Percentiles rank a stretch among this genome's conserved stretches.
Conservation (phyloP, 2,888 invertebrate genomes). For the Caenorhabditis zanzibari region DNA sequence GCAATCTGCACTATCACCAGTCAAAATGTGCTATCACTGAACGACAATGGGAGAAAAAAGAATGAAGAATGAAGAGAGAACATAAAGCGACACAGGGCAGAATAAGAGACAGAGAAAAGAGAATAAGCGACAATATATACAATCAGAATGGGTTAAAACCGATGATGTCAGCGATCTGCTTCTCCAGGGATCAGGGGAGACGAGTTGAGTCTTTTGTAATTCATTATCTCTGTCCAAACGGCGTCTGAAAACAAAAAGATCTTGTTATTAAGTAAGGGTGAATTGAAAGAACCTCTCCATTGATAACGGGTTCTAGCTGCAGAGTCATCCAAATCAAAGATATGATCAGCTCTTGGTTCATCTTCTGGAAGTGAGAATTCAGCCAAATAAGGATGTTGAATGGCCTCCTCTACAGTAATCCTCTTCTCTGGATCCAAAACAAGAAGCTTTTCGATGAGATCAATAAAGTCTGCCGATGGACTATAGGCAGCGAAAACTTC, state of each 20-base stretch:
- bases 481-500: conserved; percentile 63
- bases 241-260: conserved; percentile 58
- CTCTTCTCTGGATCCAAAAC: conserved; percentile 80
- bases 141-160: conserved; percentile 23
- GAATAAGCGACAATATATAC: conserved; percentile 33
- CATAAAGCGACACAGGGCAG: conserved; percentile 45
- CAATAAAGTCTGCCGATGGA: conserved; percentile 71
- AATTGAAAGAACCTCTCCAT: conserved; percentile 74
- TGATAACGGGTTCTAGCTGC: conserved; percentile 67
- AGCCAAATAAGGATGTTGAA: conserved; percentile 77
- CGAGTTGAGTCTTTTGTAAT: conserved; percentile 65
- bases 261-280: neutral
- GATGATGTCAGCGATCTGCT: conserved; percentile 34
- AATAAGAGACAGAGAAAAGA: conserved; percentile 22
- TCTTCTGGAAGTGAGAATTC: conserved; percentile 75
- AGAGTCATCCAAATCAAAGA: conserved; percentile 76
- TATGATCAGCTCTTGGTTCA: conserved; percentile 76
- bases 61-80: conserved; percentile 22
- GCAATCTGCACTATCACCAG: conserved; percentile 57
- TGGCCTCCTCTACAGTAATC: conserved; percentile 69
- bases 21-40: conserved; percentile 61
- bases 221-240: conserved; percentile 74
- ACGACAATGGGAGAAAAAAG: conserved; percentile 43
- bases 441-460: conserved; percentile 79
- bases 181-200: conserved; percentile 64